Conservation (phyloP, 2,797 vertebrate species). For the Mallotus villosus region DNA sequence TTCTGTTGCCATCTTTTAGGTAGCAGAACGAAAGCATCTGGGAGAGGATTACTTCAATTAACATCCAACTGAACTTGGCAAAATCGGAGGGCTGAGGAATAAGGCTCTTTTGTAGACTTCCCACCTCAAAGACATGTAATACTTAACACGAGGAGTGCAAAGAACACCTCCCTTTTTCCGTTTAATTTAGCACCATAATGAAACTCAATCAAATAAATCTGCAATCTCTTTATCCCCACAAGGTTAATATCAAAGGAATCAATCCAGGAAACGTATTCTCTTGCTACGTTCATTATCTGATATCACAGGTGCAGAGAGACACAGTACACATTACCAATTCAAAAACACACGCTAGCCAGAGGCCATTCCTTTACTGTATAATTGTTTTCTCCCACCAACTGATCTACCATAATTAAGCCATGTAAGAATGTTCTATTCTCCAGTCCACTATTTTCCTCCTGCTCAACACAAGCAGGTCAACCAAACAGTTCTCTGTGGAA, state of each 20-base stretch:
- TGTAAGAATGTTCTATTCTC: slow-evolving; percentile 68
- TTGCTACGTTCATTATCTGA: slow-evolving; percentile 61
- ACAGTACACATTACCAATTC: slow-evolving; percentile 60
- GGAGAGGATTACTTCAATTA: slow-evolving; percentile 52
- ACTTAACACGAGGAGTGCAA: slow-evolving; percentile 14
- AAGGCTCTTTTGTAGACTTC: slow-evolving; percentile 1
- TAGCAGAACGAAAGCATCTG: slow-evolving; percentile 47
- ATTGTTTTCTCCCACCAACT: slow-evolving; percentile 66
- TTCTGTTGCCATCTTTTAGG: slow-evolving; percentile 37
- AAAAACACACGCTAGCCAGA: slow-evolving; percentile 72
- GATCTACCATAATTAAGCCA: slow-evolving; percentile 72
- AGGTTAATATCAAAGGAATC: slow-evolving; percentile 51
- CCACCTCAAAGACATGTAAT: slow-evolving; percentile 10
- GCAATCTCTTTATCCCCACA: slow-evolving; percentile 35
- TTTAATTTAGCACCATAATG: slow-evolving; percentile 46
- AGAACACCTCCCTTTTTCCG: slow-evolving; percentile 24
- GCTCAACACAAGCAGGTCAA: slow-evolving; percentile 65
- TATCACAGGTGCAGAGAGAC: slow-evolving; percentile 65
- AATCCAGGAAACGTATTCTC: slow-evolving; percentile 57
- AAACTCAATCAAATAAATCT: slow-evolving; percentile 26
- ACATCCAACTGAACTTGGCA: slow-evolving; percentile 40
- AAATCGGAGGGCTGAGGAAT: slow-evolving; percentile 21
- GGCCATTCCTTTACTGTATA: slow-evolving; percentile 72
- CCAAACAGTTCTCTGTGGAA: slow-evolving; percentile 67
- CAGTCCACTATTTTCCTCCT: slow-evolving; percentile 55